phyloP scores from a whole-genome alignment of 2,888 invertebrate genomes.

The Endotricha flammealis region DNA sequence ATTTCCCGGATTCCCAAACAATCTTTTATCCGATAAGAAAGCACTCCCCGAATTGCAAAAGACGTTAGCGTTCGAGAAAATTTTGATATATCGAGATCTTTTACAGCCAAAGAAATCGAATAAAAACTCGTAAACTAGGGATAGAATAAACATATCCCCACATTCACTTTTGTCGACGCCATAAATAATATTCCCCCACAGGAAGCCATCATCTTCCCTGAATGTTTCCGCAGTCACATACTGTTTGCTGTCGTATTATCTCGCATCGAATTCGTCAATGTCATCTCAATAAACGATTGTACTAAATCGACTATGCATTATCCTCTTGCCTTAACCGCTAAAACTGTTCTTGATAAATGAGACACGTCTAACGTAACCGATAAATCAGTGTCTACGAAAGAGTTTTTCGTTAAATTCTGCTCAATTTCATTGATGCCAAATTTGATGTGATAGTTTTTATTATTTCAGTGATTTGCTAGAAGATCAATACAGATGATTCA shows the following conservation, averaged over 20 bases:
- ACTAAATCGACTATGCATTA: conserved; percentile 48
- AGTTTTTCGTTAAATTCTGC: conserved; percentile 30
- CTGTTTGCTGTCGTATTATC: conserved; percentile 27
- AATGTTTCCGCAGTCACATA: conserved; percentile 2
- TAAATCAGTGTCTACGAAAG: conserved; percentile 54
- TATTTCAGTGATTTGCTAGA: no score
- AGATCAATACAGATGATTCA: no score
- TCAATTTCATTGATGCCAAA: conserved; percentile 30
- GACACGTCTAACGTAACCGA: conserved; percentile 49
- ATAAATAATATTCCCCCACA: conserved; percentile 1
- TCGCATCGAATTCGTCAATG: conserved; percentile 49
- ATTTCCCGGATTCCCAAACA: no score
- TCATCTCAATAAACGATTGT: conserved; percentile 49
- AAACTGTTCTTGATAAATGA: conserved; percentile 62
- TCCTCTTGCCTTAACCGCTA: conserved; percentile 51
- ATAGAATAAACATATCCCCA: conserved; percentile 29
- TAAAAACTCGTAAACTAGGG: conserved; percentile 35
- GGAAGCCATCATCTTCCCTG: not conserved
- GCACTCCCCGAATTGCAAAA: no score
- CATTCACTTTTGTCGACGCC: conserved; percentile 23
- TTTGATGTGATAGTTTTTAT: not conserved
- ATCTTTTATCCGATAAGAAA: no score
- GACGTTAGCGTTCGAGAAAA: no score
- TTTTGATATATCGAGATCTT: no score
- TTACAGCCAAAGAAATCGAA: conserved; percentile 30